Evolutionary conservation across 2,888 invertebrate genomes (phyloP).

Genomic region (Aleiodes alternator): DNA sequence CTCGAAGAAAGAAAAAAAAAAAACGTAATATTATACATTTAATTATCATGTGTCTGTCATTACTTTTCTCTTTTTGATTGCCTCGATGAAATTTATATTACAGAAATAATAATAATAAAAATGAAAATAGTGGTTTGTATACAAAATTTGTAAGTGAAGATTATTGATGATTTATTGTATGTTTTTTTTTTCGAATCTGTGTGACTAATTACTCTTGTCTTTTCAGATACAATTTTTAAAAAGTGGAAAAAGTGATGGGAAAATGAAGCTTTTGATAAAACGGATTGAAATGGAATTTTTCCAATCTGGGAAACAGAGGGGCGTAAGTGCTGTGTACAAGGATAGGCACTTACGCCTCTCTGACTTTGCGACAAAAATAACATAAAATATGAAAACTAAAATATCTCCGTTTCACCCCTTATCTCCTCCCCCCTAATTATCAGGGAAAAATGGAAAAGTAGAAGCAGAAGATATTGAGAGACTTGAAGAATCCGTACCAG

Average conservation of each 20-base stretch:
- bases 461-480: constrained; percentile 34
- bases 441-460: constrained; percentile 34
- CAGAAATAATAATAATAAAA: constrained; percentile 61
- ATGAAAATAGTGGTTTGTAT: constrained; percentile 62
- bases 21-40: constrained; percentile 55
- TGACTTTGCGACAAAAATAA: too few species aligned
- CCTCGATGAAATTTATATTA: constrained; percentile 59
- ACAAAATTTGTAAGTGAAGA: constrained; percentile 24
- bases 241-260: too few species aligned
- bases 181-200: background rate
- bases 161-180: constrained; percentile 10
- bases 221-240: too few species aligned
- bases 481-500: constrained; percentile 54
- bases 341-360: too few species aligned
- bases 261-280: too few species aligned
- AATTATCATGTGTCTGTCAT: constrained; percentile 56
- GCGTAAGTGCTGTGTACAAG: too few species aligned
- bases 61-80: constrained; percentile 58
- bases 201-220: too few species aligned
- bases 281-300: too few species aligned
- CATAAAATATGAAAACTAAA: too few species aligned
- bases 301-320: too few species aligned
- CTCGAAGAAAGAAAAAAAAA: background rate
- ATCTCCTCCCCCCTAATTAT: background rate
- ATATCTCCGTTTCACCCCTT: too few species aligned